Base-by-base conservation (phyloP, 2,888 invertebrate genomes). In the Hypselothyrea guttata region DNA sequence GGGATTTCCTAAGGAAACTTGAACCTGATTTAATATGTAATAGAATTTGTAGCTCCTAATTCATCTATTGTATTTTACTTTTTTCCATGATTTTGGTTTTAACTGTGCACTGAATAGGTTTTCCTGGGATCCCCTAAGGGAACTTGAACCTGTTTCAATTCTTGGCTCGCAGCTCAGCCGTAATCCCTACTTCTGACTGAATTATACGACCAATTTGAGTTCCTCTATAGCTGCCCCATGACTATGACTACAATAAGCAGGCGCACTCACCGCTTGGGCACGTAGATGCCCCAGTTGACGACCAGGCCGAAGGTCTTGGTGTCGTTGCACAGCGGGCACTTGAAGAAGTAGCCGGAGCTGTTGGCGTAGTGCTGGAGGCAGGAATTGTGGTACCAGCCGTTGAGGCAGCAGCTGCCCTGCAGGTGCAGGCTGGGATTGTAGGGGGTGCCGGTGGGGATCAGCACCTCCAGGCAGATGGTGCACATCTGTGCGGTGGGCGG, bases 291-390 rank as follows among this genome's bases (percentile, higher is more conserved):
- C 86, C 92, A 90, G 87, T 0, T 40, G 8, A 47, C 54, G 8
- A 68, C 57, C 1, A 42, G 22, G 1, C 71, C 62, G 12, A 93
- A 86, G 86, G 94, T 93, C 0, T 93, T 92, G 0, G 92, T 92
- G 83, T 95, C 93, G 75, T 96, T 96, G 78, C 95, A 97, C 0
- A 95, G 89, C 0, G 97, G 96, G 86, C 97, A 97, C 82, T 95
- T 96, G 69, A 96, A 93, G 86, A 94, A 96, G 75, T 96, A 95
- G 0, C 96, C 97, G 0, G 96, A 93, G 71, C 92, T 94, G 4
- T 93, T 86, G 0, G 96, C 95, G 90, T 95, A 92, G 51, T 91
- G 91, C 90, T 94, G 93, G 27, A 95, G 85, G 89, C 96, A 96
- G 11, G 76, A 83, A 38, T 94, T 91, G 78, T 96, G 96, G 78